phyloP scores from a whole-genome alignment of 2,797 vertebrate genomes.

The Steatocranus sp. region DNA sequence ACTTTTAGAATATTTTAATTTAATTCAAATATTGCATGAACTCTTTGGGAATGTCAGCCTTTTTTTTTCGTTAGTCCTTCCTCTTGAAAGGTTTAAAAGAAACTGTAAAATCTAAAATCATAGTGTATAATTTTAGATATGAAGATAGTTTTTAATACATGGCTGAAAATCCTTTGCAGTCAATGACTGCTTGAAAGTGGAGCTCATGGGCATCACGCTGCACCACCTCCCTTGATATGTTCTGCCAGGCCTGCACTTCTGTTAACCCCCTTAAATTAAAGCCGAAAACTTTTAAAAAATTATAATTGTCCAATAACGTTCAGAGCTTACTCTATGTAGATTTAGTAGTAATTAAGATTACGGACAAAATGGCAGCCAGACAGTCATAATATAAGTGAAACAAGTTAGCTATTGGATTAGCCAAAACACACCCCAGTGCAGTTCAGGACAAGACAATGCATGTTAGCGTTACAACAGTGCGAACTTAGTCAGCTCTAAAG shows the following conservation, averaged over 20 bases:
- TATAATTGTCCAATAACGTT: neutral
- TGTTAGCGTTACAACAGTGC: neutral
- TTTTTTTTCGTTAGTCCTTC: neutral
- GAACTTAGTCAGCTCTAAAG: neutral
- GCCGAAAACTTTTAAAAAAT: fast-evolving
- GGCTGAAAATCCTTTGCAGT: neutral
- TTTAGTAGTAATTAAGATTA: neutral
- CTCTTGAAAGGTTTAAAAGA: fast-evolving
- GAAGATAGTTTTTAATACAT: neutral
- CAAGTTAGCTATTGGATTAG: neutral
- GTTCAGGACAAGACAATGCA: neutral
- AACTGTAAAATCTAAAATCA: neutral
- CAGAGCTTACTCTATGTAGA: neutral
- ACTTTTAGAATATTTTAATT: neutral
- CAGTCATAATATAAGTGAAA: neutral
- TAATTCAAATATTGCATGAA: neutral
- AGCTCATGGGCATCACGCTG: neutral
- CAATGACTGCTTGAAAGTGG: neutral
- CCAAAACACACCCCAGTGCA: neutral
- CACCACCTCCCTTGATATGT: neutral
- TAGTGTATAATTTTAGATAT: neutral
- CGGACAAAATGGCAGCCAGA: neutral
- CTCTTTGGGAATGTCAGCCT: neutral
- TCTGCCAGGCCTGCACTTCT: neutral
- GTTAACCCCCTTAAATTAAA: neutral